These are phyloP conservation scores for Macropus fuliginosus DNA, from an alignment of 2,797 vertebrate genomes.

Conservation along the genomic window DNA sequence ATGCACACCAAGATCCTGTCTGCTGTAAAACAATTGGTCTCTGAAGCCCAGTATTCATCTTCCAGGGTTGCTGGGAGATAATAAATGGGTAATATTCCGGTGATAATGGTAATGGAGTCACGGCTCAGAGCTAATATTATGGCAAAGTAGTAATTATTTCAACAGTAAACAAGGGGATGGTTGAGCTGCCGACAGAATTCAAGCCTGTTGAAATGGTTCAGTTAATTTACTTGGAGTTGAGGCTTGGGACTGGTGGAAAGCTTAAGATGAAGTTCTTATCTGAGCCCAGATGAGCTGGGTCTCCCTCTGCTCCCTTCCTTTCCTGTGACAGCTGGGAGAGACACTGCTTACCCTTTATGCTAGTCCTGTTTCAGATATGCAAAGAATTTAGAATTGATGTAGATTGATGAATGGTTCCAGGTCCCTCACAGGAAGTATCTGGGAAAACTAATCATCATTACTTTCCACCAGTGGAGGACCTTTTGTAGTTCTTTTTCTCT, in stretches of 20 bases:
- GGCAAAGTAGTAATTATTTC: slow-evolving; percentile 90
- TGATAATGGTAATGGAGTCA: slow-evolving; percentile 89
- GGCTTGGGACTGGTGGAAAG: slow-evolving; percentile 49
- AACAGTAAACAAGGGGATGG: slow-evolving; percentile 89
- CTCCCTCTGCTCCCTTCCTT: not conserved
- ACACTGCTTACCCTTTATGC: not conserved
- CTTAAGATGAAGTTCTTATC: slow-evolving; percentile 16
- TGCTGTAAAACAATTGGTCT: slow-evolving; percentile 88
- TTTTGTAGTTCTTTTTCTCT: not conserved
- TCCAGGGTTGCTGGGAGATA: slow-evolving; percentile 88
- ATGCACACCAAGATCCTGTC: slow-evolving; percentile 86
- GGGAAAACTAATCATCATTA: not conserved
- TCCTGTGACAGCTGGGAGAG: not conserved
- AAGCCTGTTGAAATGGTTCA: slow-evolving; percentile 82
- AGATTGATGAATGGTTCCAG: not conserved
- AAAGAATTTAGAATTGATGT: not conserved
- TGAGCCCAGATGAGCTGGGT: not conserved
- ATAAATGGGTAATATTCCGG: slow-evolving; percentile 89
- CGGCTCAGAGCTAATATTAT: slow-evolving; percentile 90
- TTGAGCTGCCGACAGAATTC: slow-evolving; percentile 84
- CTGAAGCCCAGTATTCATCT: slow-evolving; percentile 88
- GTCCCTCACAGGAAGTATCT: not conserved
- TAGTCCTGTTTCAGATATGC: not conserved
- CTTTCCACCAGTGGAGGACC: not conserved
- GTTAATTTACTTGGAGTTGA: slow-evolving; percentile 69